A percentile compares a stretch with the other conserved stretches of the same genome.
These are phyloP conservation scores for Myiothlypis coronata DNA, from an alignment of 2,797 vertebrate species.

Conservation along the genomic window DNA sequence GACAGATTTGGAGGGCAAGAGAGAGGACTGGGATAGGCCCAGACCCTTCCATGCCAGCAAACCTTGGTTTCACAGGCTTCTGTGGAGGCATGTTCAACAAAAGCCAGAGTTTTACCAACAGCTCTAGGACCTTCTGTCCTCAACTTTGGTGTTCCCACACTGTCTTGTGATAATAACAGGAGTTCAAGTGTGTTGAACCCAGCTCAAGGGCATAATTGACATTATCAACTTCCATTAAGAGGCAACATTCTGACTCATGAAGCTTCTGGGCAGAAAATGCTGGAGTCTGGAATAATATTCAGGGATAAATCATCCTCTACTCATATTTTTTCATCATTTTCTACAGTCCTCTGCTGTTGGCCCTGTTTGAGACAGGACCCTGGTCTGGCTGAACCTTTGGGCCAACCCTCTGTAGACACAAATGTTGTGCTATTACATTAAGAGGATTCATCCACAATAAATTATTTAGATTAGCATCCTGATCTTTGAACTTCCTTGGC, in stretches of 20 bases:
- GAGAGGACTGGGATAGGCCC: neutral
- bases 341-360: neutral
- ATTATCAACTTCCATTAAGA: neutral
- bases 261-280: neutral
- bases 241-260: neutral
- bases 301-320: neutral
- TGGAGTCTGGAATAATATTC: neutral
- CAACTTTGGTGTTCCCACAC: neutral
- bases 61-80: neutral
- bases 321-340: neutral
- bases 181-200: no score
- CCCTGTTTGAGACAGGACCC: neutral
- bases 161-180: neutral
- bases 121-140: neutral
- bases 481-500: neutral
- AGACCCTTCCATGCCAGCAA: neutral
- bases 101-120: neutral
- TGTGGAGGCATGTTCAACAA: neutral
- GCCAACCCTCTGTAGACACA: neutral
- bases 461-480: neutral
- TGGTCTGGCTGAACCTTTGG: neutral
- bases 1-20: neutral
- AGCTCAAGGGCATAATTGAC: neutral
- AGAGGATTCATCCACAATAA: neutral
- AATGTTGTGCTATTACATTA: neutral